Evolutionary conservation across 2,797 vertebrate genomes (phyloP).

Genomic region (Tenualosa ilisha): DNA sequence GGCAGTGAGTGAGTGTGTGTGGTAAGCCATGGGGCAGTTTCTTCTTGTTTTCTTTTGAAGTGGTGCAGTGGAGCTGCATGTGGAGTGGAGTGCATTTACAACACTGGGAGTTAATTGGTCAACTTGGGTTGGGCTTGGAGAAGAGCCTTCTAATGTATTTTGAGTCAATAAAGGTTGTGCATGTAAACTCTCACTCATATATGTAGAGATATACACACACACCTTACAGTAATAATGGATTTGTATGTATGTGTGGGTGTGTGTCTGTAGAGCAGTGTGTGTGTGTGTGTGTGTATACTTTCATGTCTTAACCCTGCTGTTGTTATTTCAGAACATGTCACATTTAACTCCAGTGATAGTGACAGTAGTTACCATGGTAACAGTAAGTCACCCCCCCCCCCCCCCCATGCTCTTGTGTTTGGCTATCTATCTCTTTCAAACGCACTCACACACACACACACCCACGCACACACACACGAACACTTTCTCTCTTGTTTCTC

Average conservation of each 20-base stretch:
- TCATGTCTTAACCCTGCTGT: slow-evolving; percentile 79
- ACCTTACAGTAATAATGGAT: too few relatives aligned
- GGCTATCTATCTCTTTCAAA: slow-evolving; percentile 28
- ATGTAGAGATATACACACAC: too few relatives aligned
- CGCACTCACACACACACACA: not conserved
- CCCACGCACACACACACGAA: not conserved
- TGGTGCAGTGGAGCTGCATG: too few relatives aligned
- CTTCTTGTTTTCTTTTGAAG: too few relatives aligned
- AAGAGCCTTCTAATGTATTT: too few relatives aligned
- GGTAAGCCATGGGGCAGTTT: too few relatives aligned
- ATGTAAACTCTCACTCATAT: too few relatives aligned
- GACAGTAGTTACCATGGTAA: slow-evolving; percentile 91
- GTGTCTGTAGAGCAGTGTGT: not conserved
- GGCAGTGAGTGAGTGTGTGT: too few relatives aligned
- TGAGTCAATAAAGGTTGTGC: too few relatives aligned
- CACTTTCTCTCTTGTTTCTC: not conserved
- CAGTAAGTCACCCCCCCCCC: slow-evolving; percentile 49
- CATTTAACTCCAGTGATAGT: slow-evolving; percentile 96
- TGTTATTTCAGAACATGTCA: slow-evolving; percentile 96
- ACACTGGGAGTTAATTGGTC: too few relatives aligned
- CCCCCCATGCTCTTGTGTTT: slow-evolving; percentile 49
- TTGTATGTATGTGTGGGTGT: not conserved
- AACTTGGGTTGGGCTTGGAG: too few relatives aligned
- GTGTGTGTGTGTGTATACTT: not conserved
- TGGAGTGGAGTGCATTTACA: too few relatives aligned